phyloP scores from a whole-genome alignment of 30 jellyfish, hydroid and myxozoan species.

The Chrysaora quinquecirrha region DNA sequence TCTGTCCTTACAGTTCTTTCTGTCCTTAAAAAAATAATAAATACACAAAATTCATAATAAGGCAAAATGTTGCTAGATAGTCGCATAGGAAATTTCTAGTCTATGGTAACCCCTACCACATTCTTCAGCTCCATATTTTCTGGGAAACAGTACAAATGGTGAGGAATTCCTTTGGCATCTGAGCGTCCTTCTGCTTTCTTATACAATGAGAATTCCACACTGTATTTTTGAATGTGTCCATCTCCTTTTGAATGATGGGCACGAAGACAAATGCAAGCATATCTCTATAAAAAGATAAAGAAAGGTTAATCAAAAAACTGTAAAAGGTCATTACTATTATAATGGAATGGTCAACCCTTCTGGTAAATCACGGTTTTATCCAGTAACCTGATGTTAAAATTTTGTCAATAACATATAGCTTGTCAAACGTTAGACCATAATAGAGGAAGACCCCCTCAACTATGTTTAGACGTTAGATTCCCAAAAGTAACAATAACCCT shows the following conservation, averaged over 20 bases:
- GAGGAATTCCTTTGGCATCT: slow-evolving; percentile 11
- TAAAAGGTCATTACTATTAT: neutral
- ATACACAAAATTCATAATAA: neutral
- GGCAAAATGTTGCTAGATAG: slow-evolving; percentile 2
- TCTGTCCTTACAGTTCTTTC: slow-evolving; percentile 2
- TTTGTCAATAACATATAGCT: neutral
- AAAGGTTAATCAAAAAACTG: neutral
- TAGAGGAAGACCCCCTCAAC: slow-evolving; percentile 3
- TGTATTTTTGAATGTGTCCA: neutral
- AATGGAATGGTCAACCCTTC: slow-evolving; percentile 1
- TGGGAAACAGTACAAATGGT: slow-evolving; percentile 7
- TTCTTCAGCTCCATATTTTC: slow-evolving; percentile 16
- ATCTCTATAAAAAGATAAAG: neutral
- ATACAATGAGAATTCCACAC: slow-evolving; percentile 1
- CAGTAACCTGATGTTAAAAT: neutral
- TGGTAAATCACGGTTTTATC: slow-evolving; percentile 1
- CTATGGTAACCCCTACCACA: slow-evolving; percentile 16
- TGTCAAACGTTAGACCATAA: neutral
- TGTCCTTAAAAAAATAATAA: neutral
- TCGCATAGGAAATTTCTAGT: neutral
- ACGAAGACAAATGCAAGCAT: slow-evolving; percentile 3
- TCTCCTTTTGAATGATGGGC: slow-evolving; percentile 12
- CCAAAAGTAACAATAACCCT: neutral
- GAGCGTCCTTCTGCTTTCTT: slow-evolving; percentile 2
- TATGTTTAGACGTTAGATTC: neutral